Evolutionary conservation across 2,797 vertebrate species (phyloP).

Genomic region (Rhynchotus rufescens): DNA sequence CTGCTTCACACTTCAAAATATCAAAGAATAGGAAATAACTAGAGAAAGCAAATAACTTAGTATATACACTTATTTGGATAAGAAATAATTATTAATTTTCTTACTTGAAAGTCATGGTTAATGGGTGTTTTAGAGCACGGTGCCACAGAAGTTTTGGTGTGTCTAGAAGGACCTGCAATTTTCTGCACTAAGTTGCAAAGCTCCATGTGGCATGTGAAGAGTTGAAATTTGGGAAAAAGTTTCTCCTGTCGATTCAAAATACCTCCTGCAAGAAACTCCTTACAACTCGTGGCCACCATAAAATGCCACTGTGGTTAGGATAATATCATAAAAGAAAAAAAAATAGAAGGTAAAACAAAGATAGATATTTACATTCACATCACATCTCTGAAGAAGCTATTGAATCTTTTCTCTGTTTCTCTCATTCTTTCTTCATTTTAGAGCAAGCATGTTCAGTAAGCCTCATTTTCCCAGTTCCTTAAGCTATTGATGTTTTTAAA

Average conservation of each 20-base stretch:
- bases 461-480: background rate
- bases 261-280: background rate
- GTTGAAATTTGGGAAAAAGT: background rate
- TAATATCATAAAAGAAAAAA: too few relatives aligned
- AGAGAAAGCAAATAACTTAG: background rate
- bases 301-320: too few relatives aligned
- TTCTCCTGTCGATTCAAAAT: background rate
- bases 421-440: background rate
- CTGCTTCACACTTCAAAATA: too few relatives aligned
- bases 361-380: background rate
- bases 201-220: background rate
- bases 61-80: background rate
- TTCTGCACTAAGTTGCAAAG: background rate
- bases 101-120: background rate
- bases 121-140: background rate
- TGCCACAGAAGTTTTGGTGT: background rate
- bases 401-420: background rate
- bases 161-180: fast-evolving
- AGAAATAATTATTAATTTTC: background rate
- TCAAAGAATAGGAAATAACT: fast-evolving
- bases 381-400: background rate
- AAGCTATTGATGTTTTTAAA: background rate
- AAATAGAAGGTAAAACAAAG: too few relatives aligned
- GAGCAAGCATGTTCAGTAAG: background rate
- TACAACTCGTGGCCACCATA: background rate